Base-by-base conservation (phyloP, 2,888 invertebrate species). In the Lasioglossum vierecki region DNA sequence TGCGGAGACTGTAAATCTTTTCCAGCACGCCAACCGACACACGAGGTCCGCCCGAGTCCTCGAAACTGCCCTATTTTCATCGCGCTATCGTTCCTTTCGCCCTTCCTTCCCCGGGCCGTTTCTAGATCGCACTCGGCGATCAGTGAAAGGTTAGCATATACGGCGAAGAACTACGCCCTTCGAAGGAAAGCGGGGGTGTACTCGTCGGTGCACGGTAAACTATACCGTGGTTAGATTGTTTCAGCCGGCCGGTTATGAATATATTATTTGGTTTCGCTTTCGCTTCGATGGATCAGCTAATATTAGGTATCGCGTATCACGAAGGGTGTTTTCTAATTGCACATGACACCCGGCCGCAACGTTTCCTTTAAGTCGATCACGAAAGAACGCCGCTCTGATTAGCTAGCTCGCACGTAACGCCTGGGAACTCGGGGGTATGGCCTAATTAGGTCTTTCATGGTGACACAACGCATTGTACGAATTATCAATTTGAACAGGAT, bases 1-100 rank as follows among this genome's bases (percentile, higher is more conserved):
- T 92, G 90, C 88, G 84, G 88, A 91, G 91, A 91, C 91, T 91
- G 91, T 93, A 94, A 94, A 93, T 93, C 93, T 93, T 91, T 80
- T 88, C 83, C 88, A 87, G 90, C 94, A 94, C 94, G 93, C 93
- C 91, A 93, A 92, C 93, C 84, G 86, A 81, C 87, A 76, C 82
- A 76, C 82, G 83, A 76, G 76, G 80, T 82, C 83, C 86, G 84
- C 76, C 84, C 83, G 83, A 90, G 89, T 90, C 83, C 90, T 88
- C 90, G 79, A 91, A 91, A 86, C 81, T 88, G 91, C 87, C 87
- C 91, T 78, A 90, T 91, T 91, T 92, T 84, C 91, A 88, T 86
- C 88, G 82, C 71, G 70, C 76, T 75, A 83, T 75, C 84, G 66
- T 82, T 80, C 88, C 79, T 68, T 57, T 81, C 76, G 80, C 83